Percentiles rank a stretch among this genome's conserved stretches.
These are phyloP conservation scores for Vanacampus margaritifer DNA, from an alignment of 2,113 vertebrate genomes.

Conservation along the genomic window DNA sequence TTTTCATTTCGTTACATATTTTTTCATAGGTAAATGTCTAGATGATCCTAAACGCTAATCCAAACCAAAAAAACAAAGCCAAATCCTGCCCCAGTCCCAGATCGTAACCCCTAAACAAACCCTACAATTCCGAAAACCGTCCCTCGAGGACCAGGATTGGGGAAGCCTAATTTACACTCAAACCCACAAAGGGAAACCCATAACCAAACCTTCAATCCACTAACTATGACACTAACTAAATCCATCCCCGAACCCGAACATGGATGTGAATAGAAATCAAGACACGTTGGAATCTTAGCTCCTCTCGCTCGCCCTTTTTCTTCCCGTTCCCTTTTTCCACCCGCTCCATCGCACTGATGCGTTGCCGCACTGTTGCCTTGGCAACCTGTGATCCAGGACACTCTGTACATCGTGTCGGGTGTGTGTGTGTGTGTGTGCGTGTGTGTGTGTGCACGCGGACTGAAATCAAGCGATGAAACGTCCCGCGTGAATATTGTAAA, in stretches of 20 bases:
- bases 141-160: too few species aligned
- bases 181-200: too few species aligned
- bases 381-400: slow-evolving; percentile 66
- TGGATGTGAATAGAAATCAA: background rate
- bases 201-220: too few species aligned
- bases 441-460: slow-evolving; percentile 10
- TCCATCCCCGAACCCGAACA: too few species aligned
- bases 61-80: too few species aligned
- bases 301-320: slow-evolving; percentile 10
- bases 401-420: slow-evolving; percentile 36
- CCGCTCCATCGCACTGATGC: slow-evolving; percentile 38
- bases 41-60: too few species aligned
- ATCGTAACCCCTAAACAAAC: too few species aligned
- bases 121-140: too few species aligned
- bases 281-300: background rate
- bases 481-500: background rate
- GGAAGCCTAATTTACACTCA: too few species aligned
- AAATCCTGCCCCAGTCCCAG: too few species aligned
- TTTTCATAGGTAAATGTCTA: too few species aligned
- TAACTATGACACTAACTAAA: background rate
- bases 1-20: slow-evolving; percentile 4
- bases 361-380: slow-evolving; percentile 62
- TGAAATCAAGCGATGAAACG: slow-evolving; percentile 1
- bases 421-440: slow-evolving; percentile 10
- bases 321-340: slow-evolving; percentile 10